Evolutionary conservation across 2,113 vertebrate species (phyloP), one percentile per base, ranked within the genome.

Genomic region (Pachyramphus minor): DNA sequence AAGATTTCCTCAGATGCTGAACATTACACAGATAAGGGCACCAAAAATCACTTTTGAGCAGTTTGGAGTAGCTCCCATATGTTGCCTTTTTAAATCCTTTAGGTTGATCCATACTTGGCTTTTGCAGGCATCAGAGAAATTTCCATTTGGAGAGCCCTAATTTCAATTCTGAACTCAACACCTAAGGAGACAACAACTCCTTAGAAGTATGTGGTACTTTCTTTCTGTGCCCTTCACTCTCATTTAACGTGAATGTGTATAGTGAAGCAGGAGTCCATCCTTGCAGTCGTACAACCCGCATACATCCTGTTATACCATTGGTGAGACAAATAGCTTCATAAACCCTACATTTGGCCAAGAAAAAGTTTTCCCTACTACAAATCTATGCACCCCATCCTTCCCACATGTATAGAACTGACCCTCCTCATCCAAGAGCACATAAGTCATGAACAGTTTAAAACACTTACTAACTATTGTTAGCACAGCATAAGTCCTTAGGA

Each of bases 331-430:
- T 3, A 63, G 23, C 28, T 56, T 74, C 27, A 49, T 14, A 42
- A 85, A 45, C 6, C 15, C 4, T 14, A 0, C 9, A 33, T 35
- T 35, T n/a, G 22, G 23, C 12, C 19, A 73, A 27, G 17, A 63
- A 53, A 45, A 42, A 1, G 1, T 21, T 59, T 68, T 47, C 31
- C 3, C 11, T 53, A 2, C 0, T 47, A 14, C 4, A 14, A 5
- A 66, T 45, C 11, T 30, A 33, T 12, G 17, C 27, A 28, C 2
- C 24, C 24, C 37, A 17, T 72, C 39, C 25, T 75, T 75, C 37
- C 35, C 18, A 55, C 1, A 0, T 31, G 41, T 4, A 39, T 2
- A 74, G 5, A 12, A 35, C 62, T 89, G 14, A 45, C 4, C 27
- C 12, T 64, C 11, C 35, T 44, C 42, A 80, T 13, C 8, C 58